Evolutionary conservation across 2,113 vertebrate genomes (phyloP).

Genomic region (Hymenochirus boettgeri): DNA sequence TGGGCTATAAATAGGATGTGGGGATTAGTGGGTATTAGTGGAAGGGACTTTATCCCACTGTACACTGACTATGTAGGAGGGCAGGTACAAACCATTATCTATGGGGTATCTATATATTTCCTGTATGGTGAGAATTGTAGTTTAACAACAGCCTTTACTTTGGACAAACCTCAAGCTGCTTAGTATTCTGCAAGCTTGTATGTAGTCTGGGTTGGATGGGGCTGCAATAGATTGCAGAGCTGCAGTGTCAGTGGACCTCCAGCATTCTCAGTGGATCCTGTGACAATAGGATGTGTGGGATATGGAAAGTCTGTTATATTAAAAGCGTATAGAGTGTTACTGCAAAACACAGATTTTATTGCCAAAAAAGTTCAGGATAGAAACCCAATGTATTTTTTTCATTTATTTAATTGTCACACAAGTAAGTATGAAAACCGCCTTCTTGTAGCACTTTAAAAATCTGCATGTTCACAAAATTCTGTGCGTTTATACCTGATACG

Average conservation of each 20-base stretch:
- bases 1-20: no score
- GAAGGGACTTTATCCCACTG: no score
- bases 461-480: not conserved
- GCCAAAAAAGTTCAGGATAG: not conserved
- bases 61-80: no score
- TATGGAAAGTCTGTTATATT: not conserved
- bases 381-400: not conserved
- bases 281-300: not conserved
- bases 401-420: no score
- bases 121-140: not conserved
- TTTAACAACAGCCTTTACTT: not conserved
- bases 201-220: not conserved
- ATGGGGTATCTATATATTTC: not conserved
- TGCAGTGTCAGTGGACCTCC: not conserved
- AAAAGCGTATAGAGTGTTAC: not conserved
- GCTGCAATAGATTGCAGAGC: not conserved
- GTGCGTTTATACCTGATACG: not conserved
- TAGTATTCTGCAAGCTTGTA: constrained; percentile 1
- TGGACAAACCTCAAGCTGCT: not conserved
- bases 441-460: not conserved
- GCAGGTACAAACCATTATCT: no score
- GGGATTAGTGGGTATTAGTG: no score
- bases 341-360: not conserved
- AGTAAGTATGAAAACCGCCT: not conserved
- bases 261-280: not conserved